Percentiles rank a stretch among this genome's conserved stretches.
These are phyloP conservation scores for Galeruca laticollis DNA, from an alignment of 2,888 invertebrate genomes.

Conservation along the genomic window DNA sequence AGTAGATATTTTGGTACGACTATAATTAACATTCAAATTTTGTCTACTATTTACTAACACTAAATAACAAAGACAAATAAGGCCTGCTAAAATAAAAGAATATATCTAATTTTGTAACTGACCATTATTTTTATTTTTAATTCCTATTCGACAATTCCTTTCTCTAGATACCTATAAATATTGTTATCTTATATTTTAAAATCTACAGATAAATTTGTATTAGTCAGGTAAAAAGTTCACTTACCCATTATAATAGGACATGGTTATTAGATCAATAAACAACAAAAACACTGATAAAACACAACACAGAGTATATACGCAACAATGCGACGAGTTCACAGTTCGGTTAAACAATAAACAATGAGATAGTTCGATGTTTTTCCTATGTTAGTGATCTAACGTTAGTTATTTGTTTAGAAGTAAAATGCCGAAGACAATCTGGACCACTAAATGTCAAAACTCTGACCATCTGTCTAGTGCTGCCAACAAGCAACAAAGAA, in stretches of 20 bases:
- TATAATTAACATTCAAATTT: not conserved
- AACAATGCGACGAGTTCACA: not conserved
- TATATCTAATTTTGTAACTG: too few species aligned
- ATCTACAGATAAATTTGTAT: not conserved
- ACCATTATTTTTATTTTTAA: too few species aligned
- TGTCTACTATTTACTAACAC: not conserved
- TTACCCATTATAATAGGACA: constrained; percentile 48
- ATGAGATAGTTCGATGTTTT: not conserved
- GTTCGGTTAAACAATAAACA: not conserved
- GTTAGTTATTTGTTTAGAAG: constrained; percentile 33
- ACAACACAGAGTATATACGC: constrained; percentile 15
- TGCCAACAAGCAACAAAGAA: constrained; percentile 23
- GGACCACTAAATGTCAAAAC: constrained; percentile 44
- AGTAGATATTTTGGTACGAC: not conserved
- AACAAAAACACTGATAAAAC: constrained; percentile 39
- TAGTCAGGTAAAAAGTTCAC: constrained; percentile 31
- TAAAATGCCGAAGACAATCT: constrained; percentile 35
- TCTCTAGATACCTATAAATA: not conserved
- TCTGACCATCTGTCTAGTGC: constrained; percentile 4
- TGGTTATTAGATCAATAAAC: constrained; percentile 36
- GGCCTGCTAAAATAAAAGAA: too few species aligned
- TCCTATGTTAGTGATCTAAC: not conserved
- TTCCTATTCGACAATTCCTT: too few species aligned
- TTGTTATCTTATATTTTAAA: not conserved
- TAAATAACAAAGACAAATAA: not conserved